Conservation (phyloP, 2,888 invertebrate genomes). For the Sympetrum striolatum region DNA sequence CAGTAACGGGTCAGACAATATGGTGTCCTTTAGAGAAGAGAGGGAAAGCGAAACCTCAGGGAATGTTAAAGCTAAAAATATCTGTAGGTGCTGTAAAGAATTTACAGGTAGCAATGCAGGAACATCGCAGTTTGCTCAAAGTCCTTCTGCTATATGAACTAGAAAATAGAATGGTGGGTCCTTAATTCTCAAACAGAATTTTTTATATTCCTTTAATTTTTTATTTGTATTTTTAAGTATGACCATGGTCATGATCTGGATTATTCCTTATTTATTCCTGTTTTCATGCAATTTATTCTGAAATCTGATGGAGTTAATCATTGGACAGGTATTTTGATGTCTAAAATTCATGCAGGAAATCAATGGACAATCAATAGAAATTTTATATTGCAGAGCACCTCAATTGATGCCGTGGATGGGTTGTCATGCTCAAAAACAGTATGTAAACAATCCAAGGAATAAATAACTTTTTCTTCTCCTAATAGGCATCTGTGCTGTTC, state of each 20-base stretch:
- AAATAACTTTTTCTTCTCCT: not conserved
- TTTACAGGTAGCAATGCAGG: conserved; percentile 82
- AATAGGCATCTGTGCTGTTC: not conserved
- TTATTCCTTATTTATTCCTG: too few species aligned
- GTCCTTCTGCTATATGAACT: conserved; percentile 81
- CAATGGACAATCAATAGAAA: not conserved
- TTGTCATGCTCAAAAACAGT: conserved; percentile 10
- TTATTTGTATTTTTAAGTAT: too few species aligned
- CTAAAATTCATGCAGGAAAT: not conserved
- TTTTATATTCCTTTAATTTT: not conserved
- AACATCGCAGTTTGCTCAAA: conserved; percentile 79
- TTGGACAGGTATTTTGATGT: not conserved
- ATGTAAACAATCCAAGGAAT: not conserved
- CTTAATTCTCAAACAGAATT: not conserved
- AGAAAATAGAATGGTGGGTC: conserved; percentile 73
- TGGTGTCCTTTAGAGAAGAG: conserved; percentile 92
- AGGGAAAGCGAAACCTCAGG: conserved; percentile 82
- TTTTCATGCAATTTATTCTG: not conserved
- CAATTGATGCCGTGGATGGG: conserved; percentile 3
- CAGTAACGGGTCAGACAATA: conserved; percentile 88
- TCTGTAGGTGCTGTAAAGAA: conserved; percentile 88
- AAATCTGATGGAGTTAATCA: not conserved
- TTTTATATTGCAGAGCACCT: conserved; percentile 3
- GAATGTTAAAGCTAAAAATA: conserved; percentile 83
- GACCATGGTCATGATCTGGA: too few species aligned